These are phyloP conservation scores for Aplochiton taeniatus DNA, from an alignment of 2,797 vertebrate species.

Conservation along the genomic window DNA sequence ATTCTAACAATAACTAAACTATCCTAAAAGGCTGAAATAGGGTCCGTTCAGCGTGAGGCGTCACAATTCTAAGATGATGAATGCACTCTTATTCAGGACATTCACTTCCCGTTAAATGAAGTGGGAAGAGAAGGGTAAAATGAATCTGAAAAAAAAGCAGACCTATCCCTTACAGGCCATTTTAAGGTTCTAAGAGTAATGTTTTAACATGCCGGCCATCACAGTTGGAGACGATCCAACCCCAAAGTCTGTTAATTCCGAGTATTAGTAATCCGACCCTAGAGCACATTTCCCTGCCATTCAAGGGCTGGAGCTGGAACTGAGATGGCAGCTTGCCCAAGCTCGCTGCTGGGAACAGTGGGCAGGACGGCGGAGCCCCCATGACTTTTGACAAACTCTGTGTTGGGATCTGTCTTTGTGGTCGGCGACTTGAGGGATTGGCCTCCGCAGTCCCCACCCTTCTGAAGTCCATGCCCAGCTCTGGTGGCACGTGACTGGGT, in stretches of 20 bases:
- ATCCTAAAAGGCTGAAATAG: too few species aligned
- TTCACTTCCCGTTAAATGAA: background rate
- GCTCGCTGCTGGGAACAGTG: slow-evolving; percentile 30
- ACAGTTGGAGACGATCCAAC: slow-evolving; percentile 48
- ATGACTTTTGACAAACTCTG: slow-evolving; percentile 55
- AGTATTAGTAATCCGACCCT: slow-evolving; percentile 24
- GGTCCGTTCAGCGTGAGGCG: too few species aligned
- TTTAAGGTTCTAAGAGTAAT: slow-evolving; percentile 47
- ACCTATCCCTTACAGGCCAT: slow-evolving; percentile 40
- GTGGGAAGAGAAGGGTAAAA: slow-evolving; percentile 65
- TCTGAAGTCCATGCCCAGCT: too few species aligned
- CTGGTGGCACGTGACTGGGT: too few species aligned
- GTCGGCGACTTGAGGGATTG: slow-evolving; percentile 30
- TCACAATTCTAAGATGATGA: too few species aligned
- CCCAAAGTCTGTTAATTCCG: slow-evolving; percentile 58
- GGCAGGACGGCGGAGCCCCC: slow-evolving; percentile 43
- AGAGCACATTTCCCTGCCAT: slow-evolving; percentile 39
- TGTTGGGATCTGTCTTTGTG: slow-evolving; percentile 46
- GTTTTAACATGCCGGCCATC: slow-evolving; percentile 60
- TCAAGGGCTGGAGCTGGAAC: slow-evolving; percentile 41
- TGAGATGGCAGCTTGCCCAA: slow-evolving; percentile 29
- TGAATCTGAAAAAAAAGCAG: slow-evolving; percentile 31
- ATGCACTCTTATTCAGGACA: too few species aligned
- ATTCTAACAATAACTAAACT: too few species aligned
- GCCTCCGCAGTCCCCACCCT: background rate